phyloP scores from a whole-genome alignment of 2,888 invertebrate genomes.

The Drosophila phalerata region DNA sequence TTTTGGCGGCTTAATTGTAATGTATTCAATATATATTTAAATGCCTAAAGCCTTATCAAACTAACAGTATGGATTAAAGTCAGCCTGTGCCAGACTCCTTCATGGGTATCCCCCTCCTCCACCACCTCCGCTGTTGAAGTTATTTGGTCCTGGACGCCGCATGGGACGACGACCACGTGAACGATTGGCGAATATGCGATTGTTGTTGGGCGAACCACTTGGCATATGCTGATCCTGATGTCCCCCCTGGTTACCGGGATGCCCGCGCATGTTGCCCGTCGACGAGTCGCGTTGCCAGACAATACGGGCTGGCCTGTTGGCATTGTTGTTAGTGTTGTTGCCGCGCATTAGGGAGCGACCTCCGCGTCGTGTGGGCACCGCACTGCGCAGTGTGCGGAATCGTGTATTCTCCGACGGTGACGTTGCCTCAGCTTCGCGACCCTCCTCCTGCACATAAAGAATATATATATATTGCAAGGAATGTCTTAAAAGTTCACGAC shows the following conservation, averaged over 20 bases:
- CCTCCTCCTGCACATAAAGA: constrained; percentile 88
- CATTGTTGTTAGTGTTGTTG: constrained; percentile 33
- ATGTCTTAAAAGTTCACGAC: neutral
- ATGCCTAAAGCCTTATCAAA: constrained; percentile 61
- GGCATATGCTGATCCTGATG: constrained; percentile 63
- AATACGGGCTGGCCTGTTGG: constrained; percentile 88
- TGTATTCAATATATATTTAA: constrained; percentile 41
- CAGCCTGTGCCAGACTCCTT: constrained; percentile 49
- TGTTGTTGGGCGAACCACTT: constrained; percentile 64
- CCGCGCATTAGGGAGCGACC: constrained; percentile 83
- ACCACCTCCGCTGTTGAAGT: constrained; percentile 76
- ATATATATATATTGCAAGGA: neutral
- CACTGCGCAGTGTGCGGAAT: constrained; percentile 82
- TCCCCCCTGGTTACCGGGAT: constrained; percentile 70
- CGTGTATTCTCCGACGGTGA: constrained; percentile 88
- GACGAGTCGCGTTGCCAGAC: constrained; percentile 86
- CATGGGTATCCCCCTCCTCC: constrained; percentile 77
- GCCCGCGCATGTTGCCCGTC: constrained; percentile 50
- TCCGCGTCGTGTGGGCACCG: constrained; percentile 82
- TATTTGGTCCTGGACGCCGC: constrained; percentile 82
- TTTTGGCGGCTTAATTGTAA: constrained; percentile 26
- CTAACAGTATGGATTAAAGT: constrained; percentile 60
- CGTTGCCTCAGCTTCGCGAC: constrained; percentile 93
- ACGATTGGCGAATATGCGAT: constrained; percentile 75
- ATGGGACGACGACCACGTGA: constrained; percentile 83